Base-by-base conservation (phyloP, 1,140 invertebrate genomes). In the Caenorhabditis latens region DNA sequence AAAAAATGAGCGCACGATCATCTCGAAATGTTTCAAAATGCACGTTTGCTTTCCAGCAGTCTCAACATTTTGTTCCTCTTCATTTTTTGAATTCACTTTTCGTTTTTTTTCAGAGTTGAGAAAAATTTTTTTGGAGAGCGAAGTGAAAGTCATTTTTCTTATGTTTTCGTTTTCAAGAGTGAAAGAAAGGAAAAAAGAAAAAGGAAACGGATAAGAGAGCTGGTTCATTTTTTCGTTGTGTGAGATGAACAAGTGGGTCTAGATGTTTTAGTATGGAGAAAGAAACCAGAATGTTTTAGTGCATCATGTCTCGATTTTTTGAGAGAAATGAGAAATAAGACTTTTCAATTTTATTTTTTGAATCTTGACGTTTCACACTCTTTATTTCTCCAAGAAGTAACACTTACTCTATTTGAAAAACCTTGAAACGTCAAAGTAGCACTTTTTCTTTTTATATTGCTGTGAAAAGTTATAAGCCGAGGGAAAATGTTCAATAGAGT, bases 121-220 rank as follows among this genome's bases (percentile, higher is more conserved):
- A 32, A 63, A 63, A 63, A 11, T 6, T 40, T 19, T 7, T 8
- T n/a, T 4, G 19, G n/a, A 58, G n/a, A 58, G 57, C 57, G 57
- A 4, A 63, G 8, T 40, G 11, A 63, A 40, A 63, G 61, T 63
- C 61, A 63, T 63, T 63, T 63, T 63, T 63, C 61, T 63, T 63
- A 63, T 63, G 61, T 63, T 63, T 32, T 63, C 19, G 61, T 8
- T 63, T 63, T 14, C 9, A 63, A 63, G 9, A 0, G 32, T 6
- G 32, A 63, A 24, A 24, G 42, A 43, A 19, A 43, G 8, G 7
- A 71, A 63, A 63, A 24, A 32, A 63, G 32, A 8, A 32, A 43
- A 8, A 2, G 8, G 42, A 71, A 71, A 46, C 9, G 65, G 14
- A n/a, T 11, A 5, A 46, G 65, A n/a, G 19, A 46, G 19, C 9